Conservation (phyloP, 2,113 vertebrate species). For the Gopherus flavomarginatus region DNA sequence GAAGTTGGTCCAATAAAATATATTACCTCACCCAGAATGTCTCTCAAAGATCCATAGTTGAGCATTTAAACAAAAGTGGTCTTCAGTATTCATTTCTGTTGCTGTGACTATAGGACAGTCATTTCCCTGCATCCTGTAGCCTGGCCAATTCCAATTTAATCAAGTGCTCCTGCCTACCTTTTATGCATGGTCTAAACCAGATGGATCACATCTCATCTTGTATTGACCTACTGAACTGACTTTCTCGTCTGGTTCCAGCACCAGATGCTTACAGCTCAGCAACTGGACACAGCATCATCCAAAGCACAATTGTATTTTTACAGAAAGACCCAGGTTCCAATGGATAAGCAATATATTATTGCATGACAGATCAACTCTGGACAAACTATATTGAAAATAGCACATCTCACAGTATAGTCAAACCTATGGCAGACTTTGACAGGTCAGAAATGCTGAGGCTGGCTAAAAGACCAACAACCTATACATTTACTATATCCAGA, state of each 20-base stretch:
- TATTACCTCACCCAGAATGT: too few relatives aligned
- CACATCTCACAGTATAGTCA: too few relatives aligned
- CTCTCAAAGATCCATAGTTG: too few relatives aligned
- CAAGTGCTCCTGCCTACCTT: neutral
- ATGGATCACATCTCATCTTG: too few relatives aligned
- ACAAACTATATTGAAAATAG: too few relatives aligned
- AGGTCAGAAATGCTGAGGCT: neutral
- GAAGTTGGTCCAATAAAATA: too few relatives aligned
- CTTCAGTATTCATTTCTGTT: neutral
- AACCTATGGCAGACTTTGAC: neutral
- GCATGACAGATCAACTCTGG: neutral
- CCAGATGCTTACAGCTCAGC: neutral
- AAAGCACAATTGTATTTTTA: neutral
- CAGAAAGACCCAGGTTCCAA: neutral
- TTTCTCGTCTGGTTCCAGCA: neutral
- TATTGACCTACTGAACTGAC: too few relatives aligned
- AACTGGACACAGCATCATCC: neutral
- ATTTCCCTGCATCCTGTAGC: neutral
- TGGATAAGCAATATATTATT: neutral
- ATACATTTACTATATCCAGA: neutral
- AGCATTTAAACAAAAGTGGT: too few relatives aligned
- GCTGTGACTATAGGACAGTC: neutral
- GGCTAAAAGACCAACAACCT: neutral
- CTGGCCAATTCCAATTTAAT: neutral
- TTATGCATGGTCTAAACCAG: too few relatives aligned